Evolutionary conservation across 35 echinoderm and acorn worm species (phyloP).

Genomic region (Amphiura filiformis): DNA sequence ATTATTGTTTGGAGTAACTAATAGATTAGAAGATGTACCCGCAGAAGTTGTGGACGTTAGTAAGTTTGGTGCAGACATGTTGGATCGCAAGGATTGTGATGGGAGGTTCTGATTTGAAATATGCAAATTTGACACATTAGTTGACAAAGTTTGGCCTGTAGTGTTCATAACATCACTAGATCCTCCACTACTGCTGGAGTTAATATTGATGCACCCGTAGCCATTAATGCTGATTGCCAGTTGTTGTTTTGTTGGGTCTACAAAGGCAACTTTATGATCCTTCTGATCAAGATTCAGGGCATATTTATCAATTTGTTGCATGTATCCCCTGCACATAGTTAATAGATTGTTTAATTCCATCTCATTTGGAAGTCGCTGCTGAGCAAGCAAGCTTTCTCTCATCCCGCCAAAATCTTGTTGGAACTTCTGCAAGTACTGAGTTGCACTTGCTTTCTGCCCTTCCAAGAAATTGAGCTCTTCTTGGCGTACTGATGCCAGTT

Average conservation of each 20-base stretch:
- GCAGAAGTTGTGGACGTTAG: background rate
- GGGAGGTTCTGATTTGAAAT: background rate
- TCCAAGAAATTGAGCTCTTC: conserved; percentile 73
- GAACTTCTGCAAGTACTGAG: conserved; percentile 73
- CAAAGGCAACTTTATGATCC: conserved; percentile 48
- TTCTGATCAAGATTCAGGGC: conserved; percentile 69
- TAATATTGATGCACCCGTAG: conserved; percentile 66
- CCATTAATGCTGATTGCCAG: conserved; percentile 76
- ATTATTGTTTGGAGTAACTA: background rate
- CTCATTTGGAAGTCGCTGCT: conserved; percentile 53
- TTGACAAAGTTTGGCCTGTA: background rate
- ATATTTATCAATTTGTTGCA: conserved; percentile 75
- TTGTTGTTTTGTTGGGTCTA: conserved; percentile 62
- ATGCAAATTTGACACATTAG: background rate
- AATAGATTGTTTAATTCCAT: conserved; percentile 69
- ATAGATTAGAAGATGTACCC: background rate
- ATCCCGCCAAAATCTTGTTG: conserved; percentile 70
- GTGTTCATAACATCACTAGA: background rate
- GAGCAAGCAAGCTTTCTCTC: conserved; percentile 53
- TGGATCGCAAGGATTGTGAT: background rate
- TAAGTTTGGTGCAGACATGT: background rate
- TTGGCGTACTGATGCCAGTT: conserved; percentile 63
- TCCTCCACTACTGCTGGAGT: background rate
- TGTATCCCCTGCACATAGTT: conserved; percentile 60
- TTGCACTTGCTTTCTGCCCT: conserved; percentile 72